Conservation (phyloP, 2,888 invertebrate genomes). For the Apeira syringaria region DNA sequence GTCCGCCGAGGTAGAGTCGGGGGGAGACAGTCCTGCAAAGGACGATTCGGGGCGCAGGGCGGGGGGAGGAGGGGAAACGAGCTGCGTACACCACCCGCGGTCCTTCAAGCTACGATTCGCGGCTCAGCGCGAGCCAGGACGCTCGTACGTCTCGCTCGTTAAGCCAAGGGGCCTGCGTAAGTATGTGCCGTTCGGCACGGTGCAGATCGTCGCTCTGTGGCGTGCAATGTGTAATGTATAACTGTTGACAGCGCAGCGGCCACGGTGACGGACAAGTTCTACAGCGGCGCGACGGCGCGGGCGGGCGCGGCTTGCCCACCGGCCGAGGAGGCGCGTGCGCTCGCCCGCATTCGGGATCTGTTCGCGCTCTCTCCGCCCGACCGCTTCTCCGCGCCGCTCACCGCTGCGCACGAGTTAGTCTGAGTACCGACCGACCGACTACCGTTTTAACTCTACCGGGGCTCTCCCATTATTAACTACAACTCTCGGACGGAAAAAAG, state of each 20-base stretch:
- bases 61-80: slow-evolving; percentile 4
- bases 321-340: slow-evolving; percentile 36
- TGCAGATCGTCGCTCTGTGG: too few relatives aligned
- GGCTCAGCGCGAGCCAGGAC: slow-evolving; percentile 64
- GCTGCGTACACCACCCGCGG: slow-evolving; percentile 14
- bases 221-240: too few relatives aligned
- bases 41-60: slow-evolving; percentile 2
- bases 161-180: slow-evolving; percentile 51
- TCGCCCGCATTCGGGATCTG: slow-evolving; percentile 45
- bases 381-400: slow-evolving; percentile 24
- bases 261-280: slow-evolving; percentile 59
- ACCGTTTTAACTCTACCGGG: too few relatives aligned
- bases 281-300: slow-evolving; percentile 40
- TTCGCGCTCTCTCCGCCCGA: slow-evolving; percentile 12
- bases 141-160: slow-evolving; percentile 64
- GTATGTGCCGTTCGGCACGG: slow-evolving; percentile 23
- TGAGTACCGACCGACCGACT: too few relatives aligned
- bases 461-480: too few relatives aligned
- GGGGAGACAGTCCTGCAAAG: slow-evolving; percentile 29
- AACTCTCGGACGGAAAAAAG: too few relatives aligned
- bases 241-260: too few relatives aligned
- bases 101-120: slow-evolving; percentile 42
- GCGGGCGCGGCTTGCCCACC: slow-evolving; percentile 32
- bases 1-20: slow-evolving; percentile 23
- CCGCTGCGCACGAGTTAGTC: slow-evolving; percentile 11